phyloP scores from a whole-genome alignment of 2,888 invertebrate genomes.

The Cepaea hortensis region DNA sequence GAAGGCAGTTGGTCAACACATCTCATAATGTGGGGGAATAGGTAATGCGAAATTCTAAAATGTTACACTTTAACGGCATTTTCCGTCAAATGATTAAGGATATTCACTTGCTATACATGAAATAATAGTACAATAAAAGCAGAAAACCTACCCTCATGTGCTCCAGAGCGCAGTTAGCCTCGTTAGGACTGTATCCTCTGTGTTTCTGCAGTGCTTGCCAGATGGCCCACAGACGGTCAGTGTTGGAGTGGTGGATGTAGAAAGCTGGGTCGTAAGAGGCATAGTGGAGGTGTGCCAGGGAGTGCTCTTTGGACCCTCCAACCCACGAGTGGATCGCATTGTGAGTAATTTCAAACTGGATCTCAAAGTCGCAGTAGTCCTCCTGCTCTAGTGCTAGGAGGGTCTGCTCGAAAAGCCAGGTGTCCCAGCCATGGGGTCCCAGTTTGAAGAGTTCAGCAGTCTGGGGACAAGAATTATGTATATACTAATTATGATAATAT shows the following conservation, averaged over 20 bases:
- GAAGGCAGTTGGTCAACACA: too few relatives aligned
- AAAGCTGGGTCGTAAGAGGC: constrained; percentile 56
- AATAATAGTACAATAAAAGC: background rate
- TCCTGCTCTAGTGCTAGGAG: constrained; percentile 44
- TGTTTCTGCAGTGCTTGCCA: constrained; percentile 56
- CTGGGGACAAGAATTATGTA: too few relatives aligned
- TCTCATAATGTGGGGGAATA: too few relatives aligned
- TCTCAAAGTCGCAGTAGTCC: constrained; percentile 53
- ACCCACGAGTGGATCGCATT: constrained; percentile 55
- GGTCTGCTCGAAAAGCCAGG: constrained; percentile 54
- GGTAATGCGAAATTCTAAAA: too few relatives aligned
- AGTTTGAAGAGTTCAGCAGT: constrained; percentile 6
- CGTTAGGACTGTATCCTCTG: constrained; percentile 13
- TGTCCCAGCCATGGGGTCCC: constrained; percentile 50
- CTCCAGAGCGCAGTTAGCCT: constrained; percentile 56
- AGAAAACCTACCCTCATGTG: constrained; percentile 46
- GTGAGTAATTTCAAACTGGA: constrained; percentile 58
- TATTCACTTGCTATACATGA: too few relatives aligned
- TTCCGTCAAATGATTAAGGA: too few relatives aligned
- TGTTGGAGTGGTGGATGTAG: constrained; percentile 54
- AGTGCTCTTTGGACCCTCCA: constrained; percentile 52
- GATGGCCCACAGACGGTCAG: constrained; percentile 48
- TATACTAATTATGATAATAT: too few relatives aligned
- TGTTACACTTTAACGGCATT: too few relatives aligned
- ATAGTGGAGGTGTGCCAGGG: constrained; percentile 39